phyloP scores from a whole-genome alignment of 2,888 invertebrate species.

The Strigamia crassipes region DNA sequence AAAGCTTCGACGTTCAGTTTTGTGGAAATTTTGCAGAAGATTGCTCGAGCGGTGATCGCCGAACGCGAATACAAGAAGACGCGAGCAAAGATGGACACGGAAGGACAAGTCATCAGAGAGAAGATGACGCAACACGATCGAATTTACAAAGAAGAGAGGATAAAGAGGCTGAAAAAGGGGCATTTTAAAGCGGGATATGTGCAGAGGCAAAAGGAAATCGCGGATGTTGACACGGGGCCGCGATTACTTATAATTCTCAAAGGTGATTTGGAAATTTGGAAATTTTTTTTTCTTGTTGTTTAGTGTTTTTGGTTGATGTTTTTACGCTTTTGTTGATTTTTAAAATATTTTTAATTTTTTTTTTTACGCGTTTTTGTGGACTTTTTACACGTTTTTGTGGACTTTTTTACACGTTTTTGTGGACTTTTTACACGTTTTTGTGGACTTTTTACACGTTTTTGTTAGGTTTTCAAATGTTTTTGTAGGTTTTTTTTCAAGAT shows the following conservation, averaged over 20 bases:
- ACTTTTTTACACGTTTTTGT: too few species aligned
- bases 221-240: slow-evolving; percentile 57
- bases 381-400: too few species aligned
- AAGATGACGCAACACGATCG: slow-evolving; percentile 70
- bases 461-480: too few species aligned
- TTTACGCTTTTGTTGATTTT: too few species aligned
- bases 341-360: too few species aligned
- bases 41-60: slow-evolving; percentile 70
- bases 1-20: background rate
- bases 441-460: too few species aligned
- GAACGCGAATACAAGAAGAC: slow-evolving; percentile 68
- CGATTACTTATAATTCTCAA: slow-evolving; percentile 69
- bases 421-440: too few species aligned
- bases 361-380: too few species aligned
- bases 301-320: background rate
- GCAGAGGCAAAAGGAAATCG: slow-evolving; percentile 67
- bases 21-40: slow-evolving; percentile 62
- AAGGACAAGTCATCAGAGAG: slow-evolving; percentile 67
- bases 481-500: background rate
- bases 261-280: slow-evolving; percentile 63
- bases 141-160: slow-evolving; percentile 46
- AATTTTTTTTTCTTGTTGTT: too few species aligned
- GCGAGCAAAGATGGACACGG: slow-evolving; percentile 68
- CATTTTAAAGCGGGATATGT: slow-evolving; percentile 59
- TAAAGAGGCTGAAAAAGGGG: slow-evolving; percentile 43